Conservation (phyloP, 2,797 vertebrate genomes). For the Pseudochromis fuscus region DNA sequence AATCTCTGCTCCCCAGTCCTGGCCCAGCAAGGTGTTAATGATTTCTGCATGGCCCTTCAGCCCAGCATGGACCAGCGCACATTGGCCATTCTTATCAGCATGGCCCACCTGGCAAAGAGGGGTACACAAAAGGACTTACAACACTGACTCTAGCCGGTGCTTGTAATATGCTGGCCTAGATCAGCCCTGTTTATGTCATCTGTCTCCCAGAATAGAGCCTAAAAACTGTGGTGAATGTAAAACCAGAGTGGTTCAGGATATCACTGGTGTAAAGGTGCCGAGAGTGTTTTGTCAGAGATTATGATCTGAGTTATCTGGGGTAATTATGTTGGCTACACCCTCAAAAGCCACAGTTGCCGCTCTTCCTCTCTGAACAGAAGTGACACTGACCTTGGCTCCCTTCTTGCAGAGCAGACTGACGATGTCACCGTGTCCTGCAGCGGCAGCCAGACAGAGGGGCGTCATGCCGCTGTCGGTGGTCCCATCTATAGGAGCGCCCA, state of each 20-base stretch:
- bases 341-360: constrained; percentile 1
- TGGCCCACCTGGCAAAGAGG: constrained; percentile 88
- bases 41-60: constrained; percentile 91
- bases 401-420: constrained; percentile 92
- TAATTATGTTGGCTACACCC: constrained; percentile 6
- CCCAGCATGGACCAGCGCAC: constrained; percentile 92
- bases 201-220: constrained; percentile 65
- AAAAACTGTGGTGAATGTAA: constrained; percentile 45
- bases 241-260: constrained; percentile 50
- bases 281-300: constrained; percentile 28
- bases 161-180: constrained; percentile 65
- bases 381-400: constrained; percentile 90
- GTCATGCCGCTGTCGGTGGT: constrained; percentile 92
- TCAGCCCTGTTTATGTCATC: constrained; percentile 64
- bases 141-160: constrained; percentile 30
- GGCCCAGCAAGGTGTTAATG: constrained; percentile 87
- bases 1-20: constrained; percentile 84
- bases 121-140: constrained; percentile 63
- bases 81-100: constrained; percentile 95
- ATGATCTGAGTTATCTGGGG: constrained; percentile 23
- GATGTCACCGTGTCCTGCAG: constrained; percentile 90
- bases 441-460: constrained; percentile 91
- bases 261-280: constrained; percentile 29
- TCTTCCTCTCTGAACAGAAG: constrained; percentile 1
- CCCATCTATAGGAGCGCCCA: constrained; percentile 89